Percentiles rank a stretch among this genome's conserved stretches.
Conservation (phyloP, 2,888 invertebrate genomes). For the Yponomeuta sedellus region DNA sequence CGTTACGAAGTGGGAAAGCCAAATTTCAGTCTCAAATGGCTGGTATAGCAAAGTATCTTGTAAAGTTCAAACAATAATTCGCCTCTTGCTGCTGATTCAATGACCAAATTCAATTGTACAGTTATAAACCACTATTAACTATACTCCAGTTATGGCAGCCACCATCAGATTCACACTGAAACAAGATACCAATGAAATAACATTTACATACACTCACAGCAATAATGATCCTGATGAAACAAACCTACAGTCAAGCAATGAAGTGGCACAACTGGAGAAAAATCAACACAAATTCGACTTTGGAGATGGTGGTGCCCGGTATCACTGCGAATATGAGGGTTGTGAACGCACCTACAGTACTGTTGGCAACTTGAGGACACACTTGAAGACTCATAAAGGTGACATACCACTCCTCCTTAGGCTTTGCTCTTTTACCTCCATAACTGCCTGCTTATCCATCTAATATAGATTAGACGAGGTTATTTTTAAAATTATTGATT, state of each 20-base stretch:
- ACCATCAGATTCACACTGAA: constrained; percentile 2
- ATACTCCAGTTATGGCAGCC: constrained; percentile 1
- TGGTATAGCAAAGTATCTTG: constrained; percentile 33
- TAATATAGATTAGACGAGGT: too few species aligned
- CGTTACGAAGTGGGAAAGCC: constrained; percentile 63
- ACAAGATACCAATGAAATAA: constrained; percentile 7
- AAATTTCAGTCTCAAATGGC: constrained; percentile 57
- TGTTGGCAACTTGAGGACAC: constrained; percentile 94
- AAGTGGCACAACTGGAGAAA: constrained; percentile 33
- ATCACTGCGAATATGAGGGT: constrained; percentile 91
- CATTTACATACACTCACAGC: constrained; percentile 7
- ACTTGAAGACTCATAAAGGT: constrained; percentile 98
- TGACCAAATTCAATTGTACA: background rate
- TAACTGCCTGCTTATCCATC: background rate
- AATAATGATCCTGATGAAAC: constrained; percentile 3
- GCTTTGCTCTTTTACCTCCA: constrained; percentile 6
- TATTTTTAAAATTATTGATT: too few species aligned
- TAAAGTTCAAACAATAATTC: constrained; percentile 32
- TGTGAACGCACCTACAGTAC: constrained; percentile 94
- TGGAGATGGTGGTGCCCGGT: constrained; percentile 72
- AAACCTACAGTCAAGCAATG: constrained; percentile 13
- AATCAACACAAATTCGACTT: constrained; percentile 51
- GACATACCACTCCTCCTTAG: constrained; percentile 22
- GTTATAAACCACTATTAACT: background rate
- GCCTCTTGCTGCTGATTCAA: background rate